phyloP scores from a whole-genome alignment of 2,888 invertebrate genomes.

The Hypselothyrea guttata region DNA sequence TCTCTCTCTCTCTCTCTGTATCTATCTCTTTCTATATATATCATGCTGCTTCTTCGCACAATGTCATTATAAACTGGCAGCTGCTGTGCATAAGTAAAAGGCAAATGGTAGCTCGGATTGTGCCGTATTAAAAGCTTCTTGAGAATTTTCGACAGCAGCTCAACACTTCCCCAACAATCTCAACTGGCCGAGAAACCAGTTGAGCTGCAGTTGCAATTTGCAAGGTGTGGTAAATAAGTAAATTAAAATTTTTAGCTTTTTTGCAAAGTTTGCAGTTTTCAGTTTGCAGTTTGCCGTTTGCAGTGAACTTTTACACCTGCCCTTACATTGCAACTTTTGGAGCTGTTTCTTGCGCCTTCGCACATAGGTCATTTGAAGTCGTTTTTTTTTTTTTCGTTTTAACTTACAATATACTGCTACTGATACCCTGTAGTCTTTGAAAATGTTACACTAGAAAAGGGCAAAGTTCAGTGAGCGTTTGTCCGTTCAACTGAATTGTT shows the following conservation, averaged over 20 bases:
- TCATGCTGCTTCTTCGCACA: slow-evolving; percentile 38
- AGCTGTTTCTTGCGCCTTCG: slow-evolving; percentile 17
- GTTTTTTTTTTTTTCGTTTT: no score
- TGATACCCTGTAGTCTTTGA: no score
- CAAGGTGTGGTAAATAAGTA: slow-evolving; percentile 45
- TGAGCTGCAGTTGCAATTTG: slow-evolving; percentile 4
- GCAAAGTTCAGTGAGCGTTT: no score
- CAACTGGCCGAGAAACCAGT: slow-evolving; percentile 4
- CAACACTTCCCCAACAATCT: slow-evolving; percentile 3
- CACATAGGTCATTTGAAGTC: slow-evolving; percentile 31
- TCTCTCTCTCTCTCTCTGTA: no score
- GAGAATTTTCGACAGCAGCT: neutral
- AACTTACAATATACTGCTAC: no score
- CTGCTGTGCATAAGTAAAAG: slow-evolving; percentile 4
- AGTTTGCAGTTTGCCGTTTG: slow-evolving; percentile 29
- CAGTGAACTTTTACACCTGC: slow-evolving; percentile 59
- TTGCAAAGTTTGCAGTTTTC: neutral
- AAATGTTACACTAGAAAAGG: no score
- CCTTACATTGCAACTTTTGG: slow-evolving; percentile 39
- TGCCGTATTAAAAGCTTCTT: neutral
- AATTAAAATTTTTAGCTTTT: slow-evolving; percentile 57
- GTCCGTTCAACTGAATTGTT: no score
- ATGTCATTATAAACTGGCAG: slow-evolving; percentile 56
- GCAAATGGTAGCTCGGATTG: neutral
- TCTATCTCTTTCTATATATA: no score